Conservation (phyloP, 2,797 vertebrate species). For the Catamblyrhynchus diadema region DNA sequence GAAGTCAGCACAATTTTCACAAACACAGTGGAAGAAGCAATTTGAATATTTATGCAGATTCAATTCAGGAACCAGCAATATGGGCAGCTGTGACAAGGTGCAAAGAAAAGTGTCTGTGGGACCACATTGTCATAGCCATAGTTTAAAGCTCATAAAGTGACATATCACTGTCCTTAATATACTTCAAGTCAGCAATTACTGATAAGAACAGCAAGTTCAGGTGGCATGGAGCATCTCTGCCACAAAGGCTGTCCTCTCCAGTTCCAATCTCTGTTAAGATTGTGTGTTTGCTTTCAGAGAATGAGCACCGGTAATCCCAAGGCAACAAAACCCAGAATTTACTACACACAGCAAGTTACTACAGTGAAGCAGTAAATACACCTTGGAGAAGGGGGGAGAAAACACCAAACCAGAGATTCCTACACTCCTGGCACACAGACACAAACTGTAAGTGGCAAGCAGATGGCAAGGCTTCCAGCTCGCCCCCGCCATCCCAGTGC, state of each 20-base stretch:
- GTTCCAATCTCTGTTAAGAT: accelerated
- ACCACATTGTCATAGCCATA: accelerated
- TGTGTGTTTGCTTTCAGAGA: not conserved
- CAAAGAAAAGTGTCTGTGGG: accelerated
- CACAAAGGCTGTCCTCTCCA: not conserved
- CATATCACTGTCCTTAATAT: not conserved
- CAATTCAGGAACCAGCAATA: not conserved
- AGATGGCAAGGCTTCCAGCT: not conserved
- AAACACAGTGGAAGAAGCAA: not conserved
- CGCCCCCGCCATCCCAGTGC: accelerated
- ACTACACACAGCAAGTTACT: not conserved
- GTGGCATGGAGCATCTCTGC: not conserved
- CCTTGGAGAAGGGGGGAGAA: accelerated
- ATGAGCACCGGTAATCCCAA: accelerated
- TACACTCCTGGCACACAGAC: not conserved
- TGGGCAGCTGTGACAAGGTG: not conserved
- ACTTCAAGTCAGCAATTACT: not conserved
- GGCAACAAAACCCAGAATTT: not conserved
- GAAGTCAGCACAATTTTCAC: not conserved
- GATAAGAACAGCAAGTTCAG: not conserved
- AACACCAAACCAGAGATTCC: not conserved
- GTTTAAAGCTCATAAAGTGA: not conserved
- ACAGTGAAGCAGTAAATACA: not conserved
- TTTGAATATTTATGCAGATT: not conserved
- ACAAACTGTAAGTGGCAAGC: not conserved